A percentile compares a stretch with the other conserved stretches of the same genome.
phyloP scores from a whole-genome alignment of 2,113 vertebrate genomes.

The Dendropsophus ebraccatus region DNA sequence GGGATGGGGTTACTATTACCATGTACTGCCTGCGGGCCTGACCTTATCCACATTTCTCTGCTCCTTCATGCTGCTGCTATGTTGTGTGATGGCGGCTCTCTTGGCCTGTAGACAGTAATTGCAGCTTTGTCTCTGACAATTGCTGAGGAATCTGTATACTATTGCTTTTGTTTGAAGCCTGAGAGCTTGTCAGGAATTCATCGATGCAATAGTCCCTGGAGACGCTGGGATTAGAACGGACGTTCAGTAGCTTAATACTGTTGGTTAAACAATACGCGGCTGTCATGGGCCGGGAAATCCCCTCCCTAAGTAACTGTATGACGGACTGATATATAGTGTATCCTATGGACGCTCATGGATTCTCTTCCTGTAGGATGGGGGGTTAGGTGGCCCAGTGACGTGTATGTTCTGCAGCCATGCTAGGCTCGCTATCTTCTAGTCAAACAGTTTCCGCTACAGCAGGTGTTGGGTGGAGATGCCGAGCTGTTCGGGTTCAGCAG shows the following conservation, averaged over 20 bases:
- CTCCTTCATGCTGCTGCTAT: neutral
- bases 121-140: constrained; percentile 8
- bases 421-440: no score
- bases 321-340: no score
- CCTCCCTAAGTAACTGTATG: neutral
- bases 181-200: constrained; percentile 14
- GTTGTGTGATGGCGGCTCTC: constrained; percentile 2
- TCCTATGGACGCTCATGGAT: no score
- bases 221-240: neutral
- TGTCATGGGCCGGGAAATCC: neutral
- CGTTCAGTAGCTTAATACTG: neutral
- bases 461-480: no score
- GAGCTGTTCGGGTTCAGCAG: no score
- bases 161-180: neutral
- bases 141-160: neutral
- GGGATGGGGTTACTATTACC: no score
- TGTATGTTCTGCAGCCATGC: no score
- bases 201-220: neutral
- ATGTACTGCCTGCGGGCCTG: no score
- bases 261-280: neutral
- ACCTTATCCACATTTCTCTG: neutral
- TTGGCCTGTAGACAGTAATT: neutral
- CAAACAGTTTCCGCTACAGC: no score
- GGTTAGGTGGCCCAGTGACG: no score
- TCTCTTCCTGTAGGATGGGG: no score